Percentiles rank a stretch among this genome's conserved stretches.
These are phyloP conservation scores for Triplophysa bombifrons DNA, from an alignment of 2,797 vertebrate species.

Conservation along the genomic window DNA sequence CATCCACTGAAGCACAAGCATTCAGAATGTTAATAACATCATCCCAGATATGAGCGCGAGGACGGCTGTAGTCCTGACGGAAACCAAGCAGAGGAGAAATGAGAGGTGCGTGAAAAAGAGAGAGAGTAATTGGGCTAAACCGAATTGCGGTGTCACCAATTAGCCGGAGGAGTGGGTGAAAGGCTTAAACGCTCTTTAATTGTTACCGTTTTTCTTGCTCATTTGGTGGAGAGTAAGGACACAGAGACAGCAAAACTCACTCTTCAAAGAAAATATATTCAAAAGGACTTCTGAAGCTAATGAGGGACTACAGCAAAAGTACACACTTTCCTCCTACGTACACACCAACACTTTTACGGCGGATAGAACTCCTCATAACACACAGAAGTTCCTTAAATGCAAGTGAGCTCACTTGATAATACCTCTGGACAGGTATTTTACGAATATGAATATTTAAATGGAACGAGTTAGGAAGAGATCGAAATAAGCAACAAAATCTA, in stretches of 20 bases:
- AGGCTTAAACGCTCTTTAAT: slow-evolving; percentile 70
- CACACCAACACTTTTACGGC: not conserved
- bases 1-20: not conserved
- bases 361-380: not conserved
- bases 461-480: not conserved
- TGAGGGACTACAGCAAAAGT: slow-evolving; percentile 42
- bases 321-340: not conserved
- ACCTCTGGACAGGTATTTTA: not conserved
- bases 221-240: slow-evolving; percentile 51
- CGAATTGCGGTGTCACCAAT: slow-evolving; percentile 73
- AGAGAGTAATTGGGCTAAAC: slow-evolving; percentile 73
- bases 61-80: slow-evolving; percentile 44
- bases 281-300: slow-evolving; percentile 55
- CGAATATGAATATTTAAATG: not conserved
- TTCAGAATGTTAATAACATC: slow-evolving; percentile 16
- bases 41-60: slow-evolving; percentile 36
- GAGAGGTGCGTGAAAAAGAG: slow-evolving; percentile 49
- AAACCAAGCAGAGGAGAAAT: slow-evolving; percentile 32
- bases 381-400: not conserved
- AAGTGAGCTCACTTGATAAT: not conserved
- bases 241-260: slow-evolving; percentile 33
- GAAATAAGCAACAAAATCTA: not conserved
- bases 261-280: slow-evolving; percentile 53
- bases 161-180: slow-evolving; percentile 64
- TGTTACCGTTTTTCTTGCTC: slow-evolving; percentile 59